phyloP scores from a whole-genome alignment of 2,113 vertebrate genomes.

The Pollimyrus isidori region DNA sequence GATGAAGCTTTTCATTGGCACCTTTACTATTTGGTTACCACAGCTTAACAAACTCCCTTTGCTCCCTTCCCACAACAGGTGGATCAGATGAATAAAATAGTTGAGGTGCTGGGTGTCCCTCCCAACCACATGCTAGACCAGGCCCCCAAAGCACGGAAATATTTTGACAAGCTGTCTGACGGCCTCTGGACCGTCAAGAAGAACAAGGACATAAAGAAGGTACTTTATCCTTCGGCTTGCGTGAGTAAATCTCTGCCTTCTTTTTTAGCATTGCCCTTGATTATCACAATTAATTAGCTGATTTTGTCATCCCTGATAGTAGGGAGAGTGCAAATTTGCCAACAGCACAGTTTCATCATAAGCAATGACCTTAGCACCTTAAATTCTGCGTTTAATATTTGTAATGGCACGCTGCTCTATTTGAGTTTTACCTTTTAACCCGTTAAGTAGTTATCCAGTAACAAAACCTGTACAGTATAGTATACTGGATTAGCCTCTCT shows the following conservation, averaged over 20 bases:
- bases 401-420: background rate
- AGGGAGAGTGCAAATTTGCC: background rate
- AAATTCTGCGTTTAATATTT: background rate
- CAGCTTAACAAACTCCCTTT: background rate
- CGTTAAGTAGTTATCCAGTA: background rate
- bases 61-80: slow-evolving; percentile 54
- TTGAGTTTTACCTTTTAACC: background rate
- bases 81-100: slow-evolving; percentile 92
- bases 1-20: background rate
- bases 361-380: background rate
- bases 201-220: slow-evolving; percentile 93
- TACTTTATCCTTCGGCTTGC: slow-evolving; percentile 51
- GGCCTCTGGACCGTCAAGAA: slow-evolving; percentile 88
- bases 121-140: slow-evolving; percentile 88
- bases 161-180: slow-evolving; percentile 87
- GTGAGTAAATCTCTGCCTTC: slow-evolving; percentile 23
- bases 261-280: background rate
- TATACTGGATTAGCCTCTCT: background rate
- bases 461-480: background rate
- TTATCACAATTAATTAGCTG: slow-evolving; percentile 16
- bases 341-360: background rate
- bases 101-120: slow-evolving; percentile 85
- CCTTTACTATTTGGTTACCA: background rate
- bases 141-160: slow-evolving; percentile 89
- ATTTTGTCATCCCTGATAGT: slow-evolving; percentile 15